Evolutionary conservation across 2,888 invertebrate genomes (phyloP).

Genomic region (Alcis repandata): DNA sequence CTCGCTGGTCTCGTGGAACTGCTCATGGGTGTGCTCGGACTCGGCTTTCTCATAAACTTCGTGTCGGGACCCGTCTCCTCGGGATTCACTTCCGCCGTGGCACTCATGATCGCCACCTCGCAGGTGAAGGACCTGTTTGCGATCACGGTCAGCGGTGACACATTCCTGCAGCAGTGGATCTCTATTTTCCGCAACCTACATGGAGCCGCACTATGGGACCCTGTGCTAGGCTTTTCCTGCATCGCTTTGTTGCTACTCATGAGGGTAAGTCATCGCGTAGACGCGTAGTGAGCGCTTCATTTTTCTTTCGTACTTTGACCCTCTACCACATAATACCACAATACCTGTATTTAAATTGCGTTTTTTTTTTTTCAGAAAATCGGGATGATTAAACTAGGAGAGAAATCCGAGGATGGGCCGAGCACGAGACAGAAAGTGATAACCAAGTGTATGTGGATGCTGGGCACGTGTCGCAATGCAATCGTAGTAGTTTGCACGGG

Average conservation of each 20-base stretch:
- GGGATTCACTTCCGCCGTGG: constrained; percentile 96
- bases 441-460: constrained; percentile 91
- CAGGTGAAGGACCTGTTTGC: constrained; percentile 94
- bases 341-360: background rate
- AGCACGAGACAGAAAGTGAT: constrained; percentile 86
- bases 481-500: constrained; percentile 93
- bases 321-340: background rate
- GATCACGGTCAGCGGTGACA: constrained; percentile 90
- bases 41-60: constrained; percentile 95
- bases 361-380: constrained; percentile 85
- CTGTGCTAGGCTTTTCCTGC: constrained; percentile 91
- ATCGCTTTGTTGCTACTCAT: constrained; percentile 91
- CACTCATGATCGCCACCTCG: constrained; percentile 95
- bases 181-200: constrained; percentile 90
- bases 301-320: background rate
- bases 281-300: too few species aligned
- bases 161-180: constrained; percentile 92
- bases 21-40: constrained; percentile 93
- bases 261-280: constrained; percentile 85
- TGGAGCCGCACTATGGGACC: constrained; percentile 90
- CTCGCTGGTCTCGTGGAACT: constrained; percentile 91
- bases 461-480: constrained; percentile 94
- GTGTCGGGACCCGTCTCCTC: constrained; percentile 96
- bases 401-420: constrained; percentile 79
- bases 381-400: constrained; percentile 88